Evolutionary conservation across 2,113 vertebrate species (phyloP), one percentile per base, ranked within the genome.

Genomic region (Asarcornis scutulata): DNA sequence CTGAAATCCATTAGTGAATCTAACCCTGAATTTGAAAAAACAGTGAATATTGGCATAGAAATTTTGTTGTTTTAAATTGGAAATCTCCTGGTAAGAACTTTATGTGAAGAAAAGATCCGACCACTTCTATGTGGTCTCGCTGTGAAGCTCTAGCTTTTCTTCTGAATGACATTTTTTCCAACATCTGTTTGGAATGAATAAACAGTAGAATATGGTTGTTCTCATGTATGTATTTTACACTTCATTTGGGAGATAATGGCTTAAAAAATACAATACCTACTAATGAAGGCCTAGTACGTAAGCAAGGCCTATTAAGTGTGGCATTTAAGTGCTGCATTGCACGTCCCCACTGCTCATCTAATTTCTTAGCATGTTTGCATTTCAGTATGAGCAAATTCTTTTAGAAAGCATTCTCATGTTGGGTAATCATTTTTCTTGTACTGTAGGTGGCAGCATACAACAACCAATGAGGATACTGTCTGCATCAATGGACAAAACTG

Each of bases 401-500:
- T 68, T 38, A 60, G 80, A 44, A 58, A 59, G 3, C 52, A 4
- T 73, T 66, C 36, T 67, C 16, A 25, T 31, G 6, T 86, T 82
- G 13, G 59, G 18, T 96, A 64, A 68, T 95, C 20, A 44, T 92
- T 91, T 93, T 92, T 38, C 96, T 97, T 97, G 94, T 97, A 94
- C 98, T 98, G 94, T 96, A 99, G 99, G 97, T 97, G 98, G 98
- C 59, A 97, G 98, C 93, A 96, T 98, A 86, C 98, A 98, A 90
- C 99, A 99, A 91, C 98, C 98, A 75, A 97, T 99, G 96, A 98
- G 96, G 91, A 95, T 99, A 73, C 97, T 99, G 25, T 99, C 99
- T 73, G 99, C 98, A 6, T 99, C 99, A 67, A 99, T 99, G 99
- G 99, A 99, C 97, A 99, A 99, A 98, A 99, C 99, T 64, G 99